Base-by-base conservation (phyloP, 2,888 invertebrate species). In the Tiliacea citrago region DNA sequence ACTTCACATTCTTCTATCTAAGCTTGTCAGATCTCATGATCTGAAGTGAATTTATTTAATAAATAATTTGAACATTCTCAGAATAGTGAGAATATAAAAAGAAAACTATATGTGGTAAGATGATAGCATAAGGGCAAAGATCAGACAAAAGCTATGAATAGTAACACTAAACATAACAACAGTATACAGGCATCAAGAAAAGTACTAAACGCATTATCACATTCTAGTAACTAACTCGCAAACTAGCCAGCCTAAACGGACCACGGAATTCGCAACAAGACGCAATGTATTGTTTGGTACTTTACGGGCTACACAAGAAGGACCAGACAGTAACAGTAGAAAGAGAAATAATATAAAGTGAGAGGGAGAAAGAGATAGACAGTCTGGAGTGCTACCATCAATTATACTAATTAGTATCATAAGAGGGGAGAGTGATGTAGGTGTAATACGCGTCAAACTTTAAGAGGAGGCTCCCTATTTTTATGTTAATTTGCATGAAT, bases 251-350 rank as follows among this genome's bases (percentile, higher is more conserved):
- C 63, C n/a, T 72, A 70, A 89, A 89, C 75, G 68, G 39, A 81
- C 72, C 86, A 80, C 55, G 60, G 70, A 47, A 76, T 82, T 71
- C 73, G 71, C 81, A 84, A 85, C 77, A 82, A 86, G 82, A 86
- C 87, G 80, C 88, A 86, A 82, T 85, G 82, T 86, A 86, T 82
- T 79, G 79, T 79, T 69, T 73, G 75, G 75, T 79, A 83, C 84
- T 86, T 86, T 79, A 85, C 81, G 35, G 73, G 74, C 55, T 61
- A 81, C 77, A 73, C 73, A 73, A 77, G 78, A 74, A 75, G 65
- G 57, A 66, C 61, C 61, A 76, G 70, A 73, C 55, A 69, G 35
- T 21, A 80, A 29, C n/a, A 5, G 16, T 21, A 42, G 53, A 76
- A 55, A 49, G 76, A 18, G 61, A 74, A 29, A 21, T 18, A n/a